Percentiles rank a stretch among this genome's conserved stretches.
Conservation (phyloP, 2,113 vertebrate species). For the Salvelinus alpinus region DNA sequence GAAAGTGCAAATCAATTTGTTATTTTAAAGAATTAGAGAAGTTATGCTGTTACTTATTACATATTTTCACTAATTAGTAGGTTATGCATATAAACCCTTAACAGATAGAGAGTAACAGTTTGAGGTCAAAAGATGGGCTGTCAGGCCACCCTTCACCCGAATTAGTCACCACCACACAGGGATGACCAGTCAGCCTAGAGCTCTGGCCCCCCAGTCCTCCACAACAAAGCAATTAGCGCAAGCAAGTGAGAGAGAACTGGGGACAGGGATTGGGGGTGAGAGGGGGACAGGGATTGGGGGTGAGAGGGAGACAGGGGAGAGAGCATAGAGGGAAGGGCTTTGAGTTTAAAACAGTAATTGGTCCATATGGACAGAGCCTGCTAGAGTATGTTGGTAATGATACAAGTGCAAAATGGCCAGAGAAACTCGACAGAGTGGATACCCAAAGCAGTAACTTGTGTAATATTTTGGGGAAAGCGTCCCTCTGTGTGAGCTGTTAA, state of each 20-base stretch:
- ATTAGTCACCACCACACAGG: constrained; percentile 63
- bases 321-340: background rate
- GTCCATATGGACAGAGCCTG: constrained; percentile 5
- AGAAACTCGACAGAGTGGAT: background rate
- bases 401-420: background rate
- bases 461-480: background rate
- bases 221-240: constrained; percentile 74
- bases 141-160: constrained; percentile 64
- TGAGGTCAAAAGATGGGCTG: constrained; percentile 32
- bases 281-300: constrained; percentile 9
- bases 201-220: constrained; percentile 59
- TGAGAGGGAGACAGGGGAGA: constrained; percentile 14
- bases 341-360: constrained; percentile 47
- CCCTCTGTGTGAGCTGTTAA: background rate
- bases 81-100: background rate
- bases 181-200: constrained; percentile 59
- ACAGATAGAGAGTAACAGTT: background rate
- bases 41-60: too few species aligned
- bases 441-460: background rate
- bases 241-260: constrained; percentile 56
- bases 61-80: too few species aligned
- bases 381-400: background rate
- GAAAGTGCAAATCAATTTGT: background rate
- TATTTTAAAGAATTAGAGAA: too few species aligned
- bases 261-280: constrained; percentile 24